Base-by-base conservation (phyloP, 2,113 vertebrate genomes). In the Aramus guarauna region DNA sequence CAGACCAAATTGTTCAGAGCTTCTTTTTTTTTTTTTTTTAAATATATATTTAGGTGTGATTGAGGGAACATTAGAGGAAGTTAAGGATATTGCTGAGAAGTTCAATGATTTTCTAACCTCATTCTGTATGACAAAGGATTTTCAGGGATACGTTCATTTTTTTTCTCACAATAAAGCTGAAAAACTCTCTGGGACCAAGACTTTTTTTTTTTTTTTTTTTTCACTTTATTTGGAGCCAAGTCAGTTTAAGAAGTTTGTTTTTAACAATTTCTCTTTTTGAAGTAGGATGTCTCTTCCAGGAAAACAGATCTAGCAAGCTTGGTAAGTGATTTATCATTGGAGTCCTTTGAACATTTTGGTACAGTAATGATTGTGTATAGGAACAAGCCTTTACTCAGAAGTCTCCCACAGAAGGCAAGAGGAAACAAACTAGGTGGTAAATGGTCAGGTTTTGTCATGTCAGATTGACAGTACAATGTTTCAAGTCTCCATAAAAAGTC, bases 161-260 rank as follows among this genome's bases (percentile, higher is more conserved):
- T 63, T 36, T 52, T 26, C 23, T 58, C 7, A 12, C 11, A 45
- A 11, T 66, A 63, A 67, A 87, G 14, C 3, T 75, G 37, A 50
- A 72, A 90, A 78, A 5, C 5, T 59, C 17, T 27, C 64, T 67
- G 21, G 9, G 9, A 41, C 11, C 60, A 63, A 75, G 55, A 63
- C 37, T 5, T 12, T 32, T 19, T 0, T 41, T 36, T 27, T 5
- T 12, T 32, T 19, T 0, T 41, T 36, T 27, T 50, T 64, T 34
- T 6, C 9, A 37, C 16, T 47, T 82, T 64, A 24, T 10, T 52
- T 4, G 8, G 9, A 77, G 3, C 5, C 17, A 66, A 55, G 12
- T n/a, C 15, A 68, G 34, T 84, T 84, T 55, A 74, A 85, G 15
- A 50, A 47, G 10, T 26, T 66, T 58, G 3, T 41, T 53, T 84